Conservation (phyloP, 2,113 vertebrate genomes). For the Syngnathoides biaculeatus region DNA sequence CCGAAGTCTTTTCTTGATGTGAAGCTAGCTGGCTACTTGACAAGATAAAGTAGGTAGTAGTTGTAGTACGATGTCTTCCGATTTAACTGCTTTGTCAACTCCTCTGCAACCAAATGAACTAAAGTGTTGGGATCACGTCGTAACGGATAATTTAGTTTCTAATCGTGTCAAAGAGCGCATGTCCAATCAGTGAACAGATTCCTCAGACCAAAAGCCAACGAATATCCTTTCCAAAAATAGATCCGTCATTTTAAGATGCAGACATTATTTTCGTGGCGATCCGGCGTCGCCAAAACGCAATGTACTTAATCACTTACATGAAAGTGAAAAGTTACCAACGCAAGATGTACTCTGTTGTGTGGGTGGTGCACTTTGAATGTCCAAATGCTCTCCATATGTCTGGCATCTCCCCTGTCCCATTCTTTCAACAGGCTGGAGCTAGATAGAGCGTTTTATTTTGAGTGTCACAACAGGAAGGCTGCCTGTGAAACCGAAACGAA, state of each 20-base stretch:
- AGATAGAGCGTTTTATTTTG: slow-evolving; percentile 39
- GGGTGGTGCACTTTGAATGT: slow-evolving; percentile 45
- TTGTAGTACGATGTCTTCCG: neutral
- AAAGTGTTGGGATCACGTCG: slow-evolving; percentile 15
- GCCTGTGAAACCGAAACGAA: slow-evolving; percentile 14
- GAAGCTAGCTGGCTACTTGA: neutral
- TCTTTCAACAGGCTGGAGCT: slow-evolving; percentile 41
- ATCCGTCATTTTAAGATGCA: slow-evolving; percentile 23
- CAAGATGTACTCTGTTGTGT: slow-evolving; percentile 63
- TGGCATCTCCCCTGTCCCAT: slow-evolving; percentile 51
- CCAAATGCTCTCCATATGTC: slow-evolving; percentile 69
- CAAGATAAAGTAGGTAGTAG: neutral
- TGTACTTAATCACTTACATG: neutral
- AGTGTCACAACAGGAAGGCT: slow-evolving; percentile 33
- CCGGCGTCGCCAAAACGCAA: neutral
- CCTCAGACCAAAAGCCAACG: slow-evolving; percentile 4
- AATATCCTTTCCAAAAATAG: slow-evolving; percentile 27
- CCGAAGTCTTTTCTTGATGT: neutral
- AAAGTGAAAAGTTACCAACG: slow-evolving; percentile 57
- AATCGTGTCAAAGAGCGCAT: slow-evolving; percentile 2
- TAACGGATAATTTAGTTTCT: slow-evolving; percentile 6
- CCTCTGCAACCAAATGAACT: slow-evolving; percentile 11
- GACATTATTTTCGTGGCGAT: slow-evolving; percentile 31
- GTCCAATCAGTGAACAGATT: slow-evolving; percentile 13
- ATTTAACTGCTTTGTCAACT: slow-evolving; percentile 9